These are phyloP conservation scores for Crypturellus undulatus DNA, from an alignment of 2,113 vertebrate genomes.

Conservation along the genomic window DNA sequence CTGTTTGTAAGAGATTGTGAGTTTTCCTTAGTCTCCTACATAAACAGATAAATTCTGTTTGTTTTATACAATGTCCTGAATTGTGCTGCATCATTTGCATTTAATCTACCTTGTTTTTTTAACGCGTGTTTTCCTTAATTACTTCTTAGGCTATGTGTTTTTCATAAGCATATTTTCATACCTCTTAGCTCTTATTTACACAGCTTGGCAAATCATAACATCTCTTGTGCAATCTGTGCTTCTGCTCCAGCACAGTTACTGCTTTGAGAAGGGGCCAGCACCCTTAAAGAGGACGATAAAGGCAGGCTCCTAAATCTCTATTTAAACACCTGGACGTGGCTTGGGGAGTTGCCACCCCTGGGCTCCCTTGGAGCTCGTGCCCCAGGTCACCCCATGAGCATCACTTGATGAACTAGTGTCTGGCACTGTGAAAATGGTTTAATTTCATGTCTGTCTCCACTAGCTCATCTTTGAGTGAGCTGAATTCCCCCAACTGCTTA, in stretches of 20 bases:
- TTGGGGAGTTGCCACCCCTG: background rate
- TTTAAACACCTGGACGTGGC: background rate
- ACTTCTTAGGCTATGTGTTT: background rate
- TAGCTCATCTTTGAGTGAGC: background rate
- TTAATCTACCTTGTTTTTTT: conserved; percentile 12
- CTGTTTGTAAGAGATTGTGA: background rate
- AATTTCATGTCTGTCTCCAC: background rate
- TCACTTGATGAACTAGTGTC: background rate
- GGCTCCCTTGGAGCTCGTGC: no score
- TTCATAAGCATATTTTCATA: background rate
- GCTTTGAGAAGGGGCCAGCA: background rate
- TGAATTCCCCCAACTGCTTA: background rate
- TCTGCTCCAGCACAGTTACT: background rate
- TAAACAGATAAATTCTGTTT: conserved; percentile 19
- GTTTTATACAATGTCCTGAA: background rate
- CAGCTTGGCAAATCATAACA: background rate
- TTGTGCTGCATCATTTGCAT: conserved; percentile 7
- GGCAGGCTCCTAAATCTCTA: background rate
- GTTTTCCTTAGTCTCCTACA: background rate
- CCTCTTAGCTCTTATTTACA: conserved; percentile 6
- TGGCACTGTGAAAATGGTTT: background rate
- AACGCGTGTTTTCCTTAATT: background rate
- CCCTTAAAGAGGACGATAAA: background rate
- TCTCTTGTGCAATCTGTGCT: conserved; percentile 8
- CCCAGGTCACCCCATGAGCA: no score